Evolutionary conservation across 2,888 invertebrate genomes (phyloP).

Genomic region (Trichogramma dendrolimi): DNA sequence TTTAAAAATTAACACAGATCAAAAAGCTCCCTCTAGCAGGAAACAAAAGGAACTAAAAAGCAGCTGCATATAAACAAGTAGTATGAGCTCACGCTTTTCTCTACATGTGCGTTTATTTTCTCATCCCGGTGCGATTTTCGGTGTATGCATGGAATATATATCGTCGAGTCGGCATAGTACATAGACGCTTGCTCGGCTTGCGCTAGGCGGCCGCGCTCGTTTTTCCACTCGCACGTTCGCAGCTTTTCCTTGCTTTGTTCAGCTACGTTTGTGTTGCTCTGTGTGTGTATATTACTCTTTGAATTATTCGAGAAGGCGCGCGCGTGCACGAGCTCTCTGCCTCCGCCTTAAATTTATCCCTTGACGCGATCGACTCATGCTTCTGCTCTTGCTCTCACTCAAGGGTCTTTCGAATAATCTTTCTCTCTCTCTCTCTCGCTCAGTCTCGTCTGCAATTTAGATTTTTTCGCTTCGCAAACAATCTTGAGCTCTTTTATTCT

Average conservation of each 20-base stretch:
- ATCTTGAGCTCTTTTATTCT: constrained; percentile 11
- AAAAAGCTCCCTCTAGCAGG: too few relatives aligned
- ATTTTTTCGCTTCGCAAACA: constrained; percentile 27
- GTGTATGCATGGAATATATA: too few relatives aligned
- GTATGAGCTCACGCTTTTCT: too few relatives aligned
- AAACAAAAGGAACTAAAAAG: too few relatives aligned
- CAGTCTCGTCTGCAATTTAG: constrained; percentile 26
- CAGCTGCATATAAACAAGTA: too few relatives aligned
- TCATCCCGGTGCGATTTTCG: too few relatives aligned
- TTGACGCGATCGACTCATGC: constrained; percentile 20
- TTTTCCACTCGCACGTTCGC: neutral
- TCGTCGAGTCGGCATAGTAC: too few relatives aligned
- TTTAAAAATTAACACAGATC: too few relatives aligned
- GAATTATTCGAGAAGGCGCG: neutral
- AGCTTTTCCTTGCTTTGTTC: constrained; percentile 6
- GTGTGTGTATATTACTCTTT: neutral
- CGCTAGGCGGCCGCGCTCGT: too few relatives aligned
- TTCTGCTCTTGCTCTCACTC: constrained; percentile 7
- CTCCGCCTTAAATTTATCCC: constrained; percentile 24
- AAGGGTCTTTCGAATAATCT: constrained; percentile 26
- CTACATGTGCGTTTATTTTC: too few relatives aligned
- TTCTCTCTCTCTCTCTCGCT: constrained; percentile 5
- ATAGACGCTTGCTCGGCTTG: too few relatives aligned
- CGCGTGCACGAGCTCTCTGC: constrained; percentile 16
- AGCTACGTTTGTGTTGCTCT: neutral